These are phyloP conservation scores for Brachyistius frenatus DNA, from an alignment of 2,113 vertebrate species.

Conservation along the genomic window DNA sequence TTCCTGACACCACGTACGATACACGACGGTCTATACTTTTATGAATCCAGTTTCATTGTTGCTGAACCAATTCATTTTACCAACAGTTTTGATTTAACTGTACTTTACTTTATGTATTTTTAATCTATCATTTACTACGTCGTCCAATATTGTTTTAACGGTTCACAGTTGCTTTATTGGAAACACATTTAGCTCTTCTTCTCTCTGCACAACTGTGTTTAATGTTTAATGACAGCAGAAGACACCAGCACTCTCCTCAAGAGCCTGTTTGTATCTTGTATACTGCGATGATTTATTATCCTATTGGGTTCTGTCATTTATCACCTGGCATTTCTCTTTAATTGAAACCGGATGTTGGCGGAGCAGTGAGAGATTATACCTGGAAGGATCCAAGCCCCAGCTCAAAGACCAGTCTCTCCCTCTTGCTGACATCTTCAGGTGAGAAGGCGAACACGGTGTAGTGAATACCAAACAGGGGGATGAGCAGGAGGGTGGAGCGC, in stretches of 20 bases:
- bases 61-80: too few species aligned
- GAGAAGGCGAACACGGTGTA: constrained; percentile 99
- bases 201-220: too few species aligned
- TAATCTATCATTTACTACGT: too few species aligned
- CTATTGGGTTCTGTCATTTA: neutral
- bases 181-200: too few species aligned
- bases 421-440: constrained; percentile 96
- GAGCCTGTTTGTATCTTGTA: neutral
- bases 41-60: too few species aligned
- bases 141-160: too few species aligned
- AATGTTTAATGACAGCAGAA: neutral
- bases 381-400: constrained; percentile 98
- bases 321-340: neutral
- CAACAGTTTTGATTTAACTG: too few species aligned
- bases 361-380: constrained; percentile 77
- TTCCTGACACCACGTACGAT: too few species aligned
- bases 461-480: constrained; percentile 97
- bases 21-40: too few species aligned
- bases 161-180: too few species aligned
- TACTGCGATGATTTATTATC: constrained; percentile 8
- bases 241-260: constrained; percentile 1
- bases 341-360: neutral
- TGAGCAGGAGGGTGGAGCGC: constrained; percentile 96
- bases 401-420: constrained; percentile 96
- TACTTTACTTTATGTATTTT: too few species aligned